These are phyloP conservation scores for Argya squamiceps DNA, from an alignment of 2,797 vertebrate species.

Conservation along the genomic window DNA sequence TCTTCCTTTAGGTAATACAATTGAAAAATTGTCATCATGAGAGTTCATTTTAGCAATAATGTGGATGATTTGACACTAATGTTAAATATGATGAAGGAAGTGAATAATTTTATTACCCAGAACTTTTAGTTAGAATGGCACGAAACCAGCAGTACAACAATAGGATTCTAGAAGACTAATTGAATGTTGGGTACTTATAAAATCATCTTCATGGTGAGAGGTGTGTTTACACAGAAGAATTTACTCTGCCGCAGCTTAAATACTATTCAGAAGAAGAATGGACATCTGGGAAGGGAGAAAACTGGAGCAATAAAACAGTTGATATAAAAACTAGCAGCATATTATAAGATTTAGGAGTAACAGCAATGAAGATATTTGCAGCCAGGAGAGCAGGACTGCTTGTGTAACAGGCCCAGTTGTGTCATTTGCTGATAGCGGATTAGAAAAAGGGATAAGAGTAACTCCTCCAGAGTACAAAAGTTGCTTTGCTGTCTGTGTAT, in stretches of 20 bases:
- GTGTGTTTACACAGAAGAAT: neutral
- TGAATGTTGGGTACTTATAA: neutral
- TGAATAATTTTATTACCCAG: neutral
- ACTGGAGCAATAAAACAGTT: neutral
- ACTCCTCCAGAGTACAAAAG: neutral
- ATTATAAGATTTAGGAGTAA: neutral
- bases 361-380: neutral
- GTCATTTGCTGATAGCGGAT: neutral
- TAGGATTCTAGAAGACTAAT: neutral
- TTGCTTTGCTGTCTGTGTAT: neutral
- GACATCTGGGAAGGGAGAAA: neutral
- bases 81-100: neutral
- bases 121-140: neutral
- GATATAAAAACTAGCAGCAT: neutral
- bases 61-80: neutral
- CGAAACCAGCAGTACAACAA: neutral
- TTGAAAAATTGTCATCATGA: neutral
- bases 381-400: neutral
- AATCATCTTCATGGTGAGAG: neutral
- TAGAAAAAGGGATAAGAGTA: neutral
- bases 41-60: neutral
- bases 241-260: neutral
- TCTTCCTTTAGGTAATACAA: neutral
- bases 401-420: neutral
- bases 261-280: neutral